Base-by-base conservation (phyloP, 1,140 invertebrate genomes). In the Myzus persicae region DNA sequence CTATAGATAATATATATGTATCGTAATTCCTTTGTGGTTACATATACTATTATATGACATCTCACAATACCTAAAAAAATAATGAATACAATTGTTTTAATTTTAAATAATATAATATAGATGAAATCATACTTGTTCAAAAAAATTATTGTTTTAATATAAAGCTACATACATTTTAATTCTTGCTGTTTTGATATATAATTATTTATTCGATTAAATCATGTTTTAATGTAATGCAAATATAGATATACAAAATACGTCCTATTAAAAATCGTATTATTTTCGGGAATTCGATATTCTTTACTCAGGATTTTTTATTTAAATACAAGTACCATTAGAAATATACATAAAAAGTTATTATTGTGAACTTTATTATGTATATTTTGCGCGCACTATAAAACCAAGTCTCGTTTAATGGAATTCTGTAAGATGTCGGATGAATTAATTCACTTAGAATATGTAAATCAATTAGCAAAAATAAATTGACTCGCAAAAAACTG, bases 401-500 rank as follows among this genome's bases (percentile, higher is more conserved):
- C n/a, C 59, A 76, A 76, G 59, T n/a, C 31, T n/a, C 31, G 36
- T 76, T 76, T n/a, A 76, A 76, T 76, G n/a, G 59, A 76, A 76
- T 76, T n/a, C 59, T 14, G 59, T 76, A 76, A 76, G 59, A 76
- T 76, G 59, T 76, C 59, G 31, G n/a, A 76, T 14, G n/a, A 76
- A n/a, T 76, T 76, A 76, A 76, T 76, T 76, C 59, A 76, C n/a
- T 76, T 76, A 76, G 59, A 76, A n/a, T 76, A 76, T n/a, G 31
- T 26, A 42, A 85, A 85, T 85, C 82, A 85, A 85, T 85, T 85
- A 85, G 40, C 24, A 44, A 85, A 85, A 76, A 76, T 76, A 76
- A 76, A 76, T 76, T 76, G 59, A 76, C 31, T 76, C 59, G 59
- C 14, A n/a, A 76, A 59, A 76, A 76, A 76, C n/a, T n/a, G 31